Percentiles rank a stretch among this genome's conserved stretches.
These are phyloP conservation scores for Pomatostomus ruficeps DNA, from an alignment of 2,113 vertebrate species.

Conservation along the genomic window DNA sequence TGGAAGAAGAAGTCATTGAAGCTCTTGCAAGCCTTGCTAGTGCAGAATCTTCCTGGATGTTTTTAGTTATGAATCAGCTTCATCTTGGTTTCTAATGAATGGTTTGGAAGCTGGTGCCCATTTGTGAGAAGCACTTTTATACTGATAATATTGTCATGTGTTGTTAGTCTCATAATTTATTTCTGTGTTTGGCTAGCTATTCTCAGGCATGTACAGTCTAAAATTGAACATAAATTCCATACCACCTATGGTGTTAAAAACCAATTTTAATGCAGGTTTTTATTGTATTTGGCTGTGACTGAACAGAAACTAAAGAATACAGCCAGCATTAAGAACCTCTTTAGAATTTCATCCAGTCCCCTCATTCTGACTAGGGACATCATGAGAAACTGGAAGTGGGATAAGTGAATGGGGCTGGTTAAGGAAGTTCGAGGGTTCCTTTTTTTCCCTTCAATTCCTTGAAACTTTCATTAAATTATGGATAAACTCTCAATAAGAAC, in stretches of 20 bases:
- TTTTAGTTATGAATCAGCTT: neutral
- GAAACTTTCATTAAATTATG: neutral
- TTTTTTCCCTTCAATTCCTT: neutral
- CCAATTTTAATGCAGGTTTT: neutral
- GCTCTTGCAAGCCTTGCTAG: neutral
- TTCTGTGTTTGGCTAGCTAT: neutral
- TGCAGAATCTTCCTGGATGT: neutral
- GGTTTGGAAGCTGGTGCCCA: neutral
- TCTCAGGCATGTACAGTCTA: neutral
- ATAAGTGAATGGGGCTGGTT: neutral
- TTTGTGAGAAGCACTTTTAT: neutral
- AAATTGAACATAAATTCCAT: neutral
- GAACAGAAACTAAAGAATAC: neutral
- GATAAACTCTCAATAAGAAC: constrained; percentile 1
- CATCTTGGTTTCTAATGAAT: neutral
- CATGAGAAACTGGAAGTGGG: neutral
- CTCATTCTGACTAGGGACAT: rapidly evolving
- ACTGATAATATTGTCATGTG: neutral
- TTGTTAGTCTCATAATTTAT: neutral
- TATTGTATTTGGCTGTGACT: neutral
- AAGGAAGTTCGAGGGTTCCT: neutral
- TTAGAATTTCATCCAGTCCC: neutral
- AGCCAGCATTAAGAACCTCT: neutral
- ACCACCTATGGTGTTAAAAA: neutral
- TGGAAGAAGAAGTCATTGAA: neutral